Conservation (phyloP, 2,797 vertebrate species). For the Poecile montanus region DNA sequence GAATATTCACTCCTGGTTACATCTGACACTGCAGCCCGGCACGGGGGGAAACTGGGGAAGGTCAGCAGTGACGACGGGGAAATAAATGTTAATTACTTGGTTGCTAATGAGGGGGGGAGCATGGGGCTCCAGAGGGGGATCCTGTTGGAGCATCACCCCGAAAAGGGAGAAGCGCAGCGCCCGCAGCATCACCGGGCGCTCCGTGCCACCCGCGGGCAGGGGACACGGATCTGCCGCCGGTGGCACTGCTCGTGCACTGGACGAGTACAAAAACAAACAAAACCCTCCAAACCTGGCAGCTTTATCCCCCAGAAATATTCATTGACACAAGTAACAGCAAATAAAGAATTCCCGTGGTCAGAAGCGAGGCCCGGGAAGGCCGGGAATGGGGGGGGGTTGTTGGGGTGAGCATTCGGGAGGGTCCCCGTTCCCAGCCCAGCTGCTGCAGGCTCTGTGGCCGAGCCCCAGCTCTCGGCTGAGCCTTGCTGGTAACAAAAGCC, state of each 20-base stretch:
- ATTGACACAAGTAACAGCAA: not conserved
- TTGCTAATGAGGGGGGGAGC: not conserved
- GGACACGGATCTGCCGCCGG: not conserved
- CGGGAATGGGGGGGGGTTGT: not conserved
- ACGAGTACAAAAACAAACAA: not conserved
- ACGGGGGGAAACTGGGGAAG: not conserved
- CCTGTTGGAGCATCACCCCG: fast-evolving
- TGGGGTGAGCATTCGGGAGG: not conserved
- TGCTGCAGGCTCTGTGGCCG: not conserved
- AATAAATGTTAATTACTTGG: not conserved
- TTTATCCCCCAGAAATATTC: not conserved
- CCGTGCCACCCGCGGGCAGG: fast-evolving
- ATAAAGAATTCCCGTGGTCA: not conserved
- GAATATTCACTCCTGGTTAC: too few species aligned
- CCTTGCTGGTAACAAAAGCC: not conserved
- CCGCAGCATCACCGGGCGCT: not conserved
- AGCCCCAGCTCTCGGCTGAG: fast-evolving
- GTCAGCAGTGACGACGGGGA: not conserved
- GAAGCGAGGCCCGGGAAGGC: not conserved
- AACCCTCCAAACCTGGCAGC: not conserved
- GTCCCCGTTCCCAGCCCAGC: not conserved
- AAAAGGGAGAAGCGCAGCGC: not conserved
- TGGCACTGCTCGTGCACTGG: fast-evolving
- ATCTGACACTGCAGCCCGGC: too few species aligned
- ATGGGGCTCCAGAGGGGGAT: not conserved